These are phyloP conservation scores for Falco rusticolus DNA, from an alignment of 2,797 vertebrate species.

Conservation along the genomic window DNA sequence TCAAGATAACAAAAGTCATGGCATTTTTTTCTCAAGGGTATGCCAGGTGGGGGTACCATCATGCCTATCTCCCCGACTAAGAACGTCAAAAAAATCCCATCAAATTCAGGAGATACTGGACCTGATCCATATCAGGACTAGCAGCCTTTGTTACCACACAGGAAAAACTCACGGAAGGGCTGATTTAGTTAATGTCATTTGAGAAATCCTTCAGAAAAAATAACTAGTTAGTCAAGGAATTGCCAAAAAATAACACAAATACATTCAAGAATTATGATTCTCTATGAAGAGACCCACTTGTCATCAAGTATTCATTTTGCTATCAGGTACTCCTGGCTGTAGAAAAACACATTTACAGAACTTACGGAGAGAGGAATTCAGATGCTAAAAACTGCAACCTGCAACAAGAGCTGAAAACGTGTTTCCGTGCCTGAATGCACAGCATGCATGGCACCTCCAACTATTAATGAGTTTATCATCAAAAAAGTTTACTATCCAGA, in stretches of 20 bases:
- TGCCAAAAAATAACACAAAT: not conserved
- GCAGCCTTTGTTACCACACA: not conserved
- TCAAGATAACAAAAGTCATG: not conserved
- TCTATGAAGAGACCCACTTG: not conserved
- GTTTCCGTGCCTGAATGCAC: not conserved
- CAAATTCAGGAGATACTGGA: not conserved
- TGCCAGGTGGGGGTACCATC: accelerated
- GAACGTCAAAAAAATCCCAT: not conserved
- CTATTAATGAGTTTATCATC: constrained; percentile 1
- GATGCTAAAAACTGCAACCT: not conserved
- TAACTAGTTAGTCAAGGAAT: not conserved
- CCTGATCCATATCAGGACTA: not conserved
- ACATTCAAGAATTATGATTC: not conserved
- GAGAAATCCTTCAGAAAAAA: not conserved
- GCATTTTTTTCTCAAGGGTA: not conserved
- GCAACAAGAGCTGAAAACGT: not conserved
- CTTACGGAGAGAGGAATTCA: not conserved
- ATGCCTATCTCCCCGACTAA: not conserved
- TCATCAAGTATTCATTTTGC: not conserved
- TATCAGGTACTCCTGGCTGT: not conserved
- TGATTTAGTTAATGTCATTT: not conserved
- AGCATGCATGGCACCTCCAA: not conserved
- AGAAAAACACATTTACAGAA: not conserved
- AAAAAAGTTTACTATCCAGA: not conserved
- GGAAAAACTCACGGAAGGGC: not conserved